phyloP scores from a whole-genome alignment of 2,797 vertebrate genomes.

The Vipera latastei region DNA sequence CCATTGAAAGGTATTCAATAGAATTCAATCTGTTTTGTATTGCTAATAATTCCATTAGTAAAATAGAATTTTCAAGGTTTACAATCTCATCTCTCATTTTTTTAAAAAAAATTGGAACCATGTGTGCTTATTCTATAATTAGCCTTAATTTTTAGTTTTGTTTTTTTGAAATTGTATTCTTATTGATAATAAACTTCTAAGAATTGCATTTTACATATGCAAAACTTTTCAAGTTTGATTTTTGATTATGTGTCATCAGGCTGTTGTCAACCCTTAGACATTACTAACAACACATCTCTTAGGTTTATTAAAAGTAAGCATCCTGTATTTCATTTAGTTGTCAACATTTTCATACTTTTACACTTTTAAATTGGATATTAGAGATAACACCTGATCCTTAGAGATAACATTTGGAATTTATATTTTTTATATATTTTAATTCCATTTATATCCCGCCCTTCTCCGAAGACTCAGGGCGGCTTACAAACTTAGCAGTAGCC shows the following conservation, averaged over 20 bases:
- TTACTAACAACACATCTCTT: background rate
- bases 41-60: background rate
- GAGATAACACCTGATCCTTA: background rate
- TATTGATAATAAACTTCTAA: background rate
- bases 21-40: background rate
- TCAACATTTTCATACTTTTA: background rate
- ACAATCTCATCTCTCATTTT: background rate
- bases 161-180: background rate
- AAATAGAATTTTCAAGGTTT: background rate
- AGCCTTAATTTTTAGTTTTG: background rate
- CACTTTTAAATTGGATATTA: background rate
- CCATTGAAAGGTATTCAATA: background rate
- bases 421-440: too few species aligned
- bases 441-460: too few species aligned
- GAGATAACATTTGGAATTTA: background rate
- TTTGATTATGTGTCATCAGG: background rate
- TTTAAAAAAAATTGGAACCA: background rate
- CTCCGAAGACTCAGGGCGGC: too few species aligned
- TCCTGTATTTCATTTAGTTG: background rate
- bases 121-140: background rate
- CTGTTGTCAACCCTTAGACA: background rate
- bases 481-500: too few species aligned
- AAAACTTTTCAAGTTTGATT: background rate
- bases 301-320: background rate
- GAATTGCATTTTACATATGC: background rate